A percentile compares a stretch with the other conserved stretches of the same genome.
Conservation (phyloP, 2,888 invertebrate species). For the Hypsopygia costalis region DNA sequence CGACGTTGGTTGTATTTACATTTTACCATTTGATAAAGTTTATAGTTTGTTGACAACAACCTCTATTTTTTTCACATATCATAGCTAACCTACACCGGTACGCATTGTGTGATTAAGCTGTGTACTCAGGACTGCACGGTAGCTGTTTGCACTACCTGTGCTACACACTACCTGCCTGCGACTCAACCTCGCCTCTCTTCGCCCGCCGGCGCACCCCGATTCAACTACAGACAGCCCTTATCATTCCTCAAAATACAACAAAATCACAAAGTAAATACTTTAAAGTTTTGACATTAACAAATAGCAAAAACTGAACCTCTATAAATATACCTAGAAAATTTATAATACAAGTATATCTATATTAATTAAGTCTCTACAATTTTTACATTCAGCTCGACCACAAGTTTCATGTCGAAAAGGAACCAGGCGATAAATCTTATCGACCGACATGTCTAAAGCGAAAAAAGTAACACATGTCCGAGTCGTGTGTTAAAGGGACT, state of each 20-base stretch:
- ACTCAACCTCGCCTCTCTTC: slow-evolving; percentile 20
- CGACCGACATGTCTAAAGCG: slow-evolving; percentile 67
- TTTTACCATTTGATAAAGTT: not conserved
- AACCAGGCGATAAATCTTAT: slow-evolving; percentile 70
- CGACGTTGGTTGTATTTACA: too few species aligned
- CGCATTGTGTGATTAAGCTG: slow-evolving; percentile 51
- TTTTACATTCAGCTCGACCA: slow-evolving; percentile 57
- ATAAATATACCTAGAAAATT: not conserved
- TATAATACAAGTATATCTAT: slow-evolving; percentile 23
- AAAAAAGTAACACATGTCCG: slow-evolving; percentile 79
- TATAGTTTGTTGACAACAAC: not conserved
- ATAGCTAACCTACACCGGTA: slow-evolving; percentile 32
- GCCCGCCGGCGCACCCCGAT: slow-evolving; percentile 10
- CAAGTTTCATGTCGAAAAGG: slow-evolving; percentile 58
- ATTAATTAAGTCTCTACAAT: slow-evolving; percentile 46
- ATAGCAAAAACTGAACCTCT: slow-evolving; percentile 14
- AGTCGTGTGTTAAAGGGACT: slow-evolving; percentile 74
- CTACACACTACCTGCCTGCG: slow-evolving; percentile 61
- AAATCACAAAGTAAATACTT: slow-evolving; percentile 56
- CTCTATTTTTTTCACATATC: slow-evolving; percentile 6
- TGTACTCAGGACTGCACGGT: slow-evolving; percentile 72
- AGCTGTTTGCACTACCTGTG: slow-evolving; percentile 74
- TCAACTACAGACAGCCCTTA: slow-evolving; percentile 52
- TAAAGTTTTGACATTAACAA: slow-evolving; percentile 16
- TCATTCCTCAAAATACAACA: slow-evolving; percentile 62